phyloP scores from a whole-genome alignment of 1,140 invertebrate species.

The Lithobius niger region DNA sequence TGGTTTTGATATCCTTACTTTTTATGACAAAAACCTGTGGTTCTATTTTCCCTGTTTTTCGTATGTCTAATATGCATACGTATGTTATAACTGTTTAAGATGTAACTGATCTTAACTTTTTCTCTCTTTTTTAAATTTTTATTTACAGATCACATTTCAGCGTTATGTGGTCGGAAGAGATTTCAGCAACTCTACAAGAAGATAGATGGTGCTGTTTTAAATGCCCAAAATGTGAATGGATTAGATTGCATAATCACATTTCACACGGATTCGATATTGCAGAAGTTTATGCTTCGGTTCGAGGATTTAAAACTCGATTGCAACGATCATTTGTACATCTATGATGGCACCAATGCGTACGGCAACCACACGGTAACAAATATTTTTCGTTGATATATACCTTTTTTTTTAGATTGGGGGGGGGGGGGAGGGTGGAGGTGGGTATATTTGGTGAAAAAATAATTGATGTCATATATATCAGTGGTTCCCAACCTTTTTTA shows the following conservation, averaged over 20 bases:
- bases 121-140: background rate
- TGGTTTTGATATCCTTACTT: no score
- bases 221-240: conserved; percentile 73
- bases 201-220: conserved; percentile 76
- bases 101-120: no score
- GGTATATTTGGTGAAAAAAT: no score
- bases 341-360: conserved; percentile 77
- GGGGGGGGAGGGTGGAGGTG: background rate
- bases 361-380: conserved; percentile 75
- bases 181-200: conserved; percentile 64
- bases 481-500: no score
- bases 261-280: conserved; percentile 81
- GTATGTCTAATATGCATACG: no score
- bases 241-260: conserved; percentile 82
- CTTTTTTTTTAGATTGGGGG: no score
- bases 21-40: no score
- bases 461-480: no score
- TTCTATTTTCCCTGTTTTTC: no score
- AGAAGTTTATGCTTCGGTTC: conserved; percentile 84
- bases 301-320: conserved; percentile 67
- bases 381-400: no score
- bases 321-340: conserved; percentile 84
- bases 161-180: conserved; percentile 3
- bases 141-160: conserved; percentile 4
- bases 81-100: no score